A percentile compares a stretch with the other conserved stretches of the same genome.
These are phyloP conservation scores for Scolopax bukidnonensis DNA, from an alignment of 2,797 vertebrate genomes.

Conservation along the genomic window DNA sequence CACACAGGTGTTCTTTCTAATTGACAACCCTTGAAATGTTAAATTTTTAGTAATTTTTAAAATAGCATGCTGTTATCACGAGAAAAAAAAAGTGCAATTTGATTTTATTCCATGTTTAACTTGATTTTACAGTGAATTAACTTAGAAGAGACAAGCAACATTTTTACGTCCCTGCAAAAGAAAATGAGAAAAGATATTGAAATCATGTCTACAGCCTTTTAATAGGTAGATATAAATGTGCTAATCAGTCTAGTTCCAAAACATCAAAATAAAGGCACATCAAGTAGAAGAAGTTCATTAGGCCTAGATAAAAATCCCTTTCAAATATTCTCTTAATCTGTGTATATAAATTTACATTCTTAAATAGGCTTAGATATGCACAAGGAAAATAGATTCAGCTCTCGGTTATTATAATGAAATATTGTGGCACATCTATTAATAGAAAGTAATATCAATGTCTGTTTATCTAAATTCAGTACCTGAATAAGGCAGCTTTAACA, in stretches of 20 bases:
- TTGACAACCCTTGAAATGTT: neutral
- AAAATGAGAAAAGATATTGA: neutral
- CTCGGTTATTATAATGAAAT: neutral
- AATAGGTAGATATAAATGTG: neutral
- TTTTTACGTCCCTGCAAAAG: neutral
- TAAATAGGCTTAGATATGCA: constrained; percentile 25
- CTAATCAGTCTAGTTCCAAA: constrained; percentile 1
- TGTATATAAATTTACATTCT: neutral
- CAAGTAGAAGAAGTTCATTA: neutral
- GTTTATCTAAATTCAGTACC: neutral
- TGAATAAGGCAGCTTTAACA: neutral
- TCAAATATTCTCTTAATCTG: neutral
- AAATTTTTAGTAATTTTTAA: neutral
- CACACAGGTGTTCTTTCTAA: neutral
- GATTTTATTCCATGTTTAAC: neutral
- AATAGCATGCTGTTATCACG: neutral
- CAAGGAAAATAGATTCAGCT: neutral
- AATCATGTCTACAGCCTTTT: neutral
- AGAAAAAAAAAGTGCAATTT: neutral
- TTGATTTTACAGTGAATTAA: constrained; percentile 13
- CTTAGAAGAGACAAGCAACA: neutral
- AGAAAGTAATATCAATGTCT: neutral
- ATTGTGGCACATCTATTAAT: neutral
- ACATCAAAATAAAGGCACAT: constrained; percentile 34
- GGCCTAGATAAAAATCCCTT: constrained; percentile 40